Conservation (phyloP, 2,797 vertebrate genomes). For the Eleutherodactylus coqui region DNA sequence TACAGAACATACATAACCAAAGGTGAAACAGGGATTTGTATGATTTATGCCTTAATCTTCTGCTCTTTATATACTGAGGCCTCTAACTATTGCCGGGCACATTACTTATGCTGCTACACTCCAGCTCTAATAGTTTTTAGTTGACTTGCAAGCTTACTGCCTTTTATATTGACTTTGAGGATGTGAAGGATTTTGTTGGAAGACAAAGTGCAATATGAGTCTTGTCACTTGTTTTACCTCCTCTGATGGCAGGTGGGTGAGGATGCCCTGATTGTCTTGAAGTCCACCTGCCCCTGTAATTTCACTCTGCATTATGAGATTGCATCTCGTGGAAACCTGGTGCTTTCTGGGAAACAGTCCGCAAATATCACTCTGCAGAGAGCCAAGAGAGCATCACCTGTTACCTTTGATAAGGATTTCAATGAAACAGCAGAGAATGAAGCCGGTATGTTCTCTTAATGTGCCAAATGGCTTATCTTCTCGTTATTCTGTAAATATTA, state of each 20-base stretch:
- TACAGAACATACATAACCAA: not conserved
- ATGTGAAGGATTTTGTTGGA: not conserved
- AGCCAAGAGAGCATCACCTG: constrained; percentile 75
- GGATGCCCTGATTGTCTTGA: constrained; percentile 83
- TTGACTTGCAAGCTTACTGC: not conserved
- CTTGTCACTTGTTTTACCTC: constrained; percentile 53
- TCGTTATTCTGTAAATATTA: too few species aligned
- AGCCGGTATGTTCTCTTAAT: constrained; percentile 59
- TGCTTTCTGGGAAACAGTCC: constrained; percentile 83
- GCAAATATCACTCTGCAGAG: constrained; percentile 77
- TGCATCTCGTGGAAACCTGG: constrained; percentile 88
- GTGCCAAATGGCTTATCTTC: not conserved
- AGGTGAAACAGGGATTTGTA: not conserved
- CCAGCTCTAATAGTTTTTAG: not conserved
- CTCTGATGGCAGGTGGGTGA: constrained; percentile 81
- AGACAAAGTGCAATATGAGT: constrained; percentile 31
- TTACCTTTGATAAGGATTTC: constrained; percentile 79
- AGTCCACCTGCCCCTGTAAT: constrained; percentile 92
- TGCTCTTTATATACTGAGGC: not conserved
- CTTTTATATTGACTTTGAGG: not conserved
- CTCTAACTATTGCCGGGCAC: not conserved
- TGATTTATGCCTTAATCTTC: not conserved
- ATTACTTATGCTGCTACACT: not conserved
- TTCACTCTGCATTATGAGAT: constrained; percentile 91
- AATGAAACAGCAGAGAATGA: constrained; percentile 69